A percentile compares a stretch with the other conserved stretches of the same genome.
phyloP scores from a whole-genome alignment of 2,113 vertebrate species.

The Loxodonta africana region DNA sequence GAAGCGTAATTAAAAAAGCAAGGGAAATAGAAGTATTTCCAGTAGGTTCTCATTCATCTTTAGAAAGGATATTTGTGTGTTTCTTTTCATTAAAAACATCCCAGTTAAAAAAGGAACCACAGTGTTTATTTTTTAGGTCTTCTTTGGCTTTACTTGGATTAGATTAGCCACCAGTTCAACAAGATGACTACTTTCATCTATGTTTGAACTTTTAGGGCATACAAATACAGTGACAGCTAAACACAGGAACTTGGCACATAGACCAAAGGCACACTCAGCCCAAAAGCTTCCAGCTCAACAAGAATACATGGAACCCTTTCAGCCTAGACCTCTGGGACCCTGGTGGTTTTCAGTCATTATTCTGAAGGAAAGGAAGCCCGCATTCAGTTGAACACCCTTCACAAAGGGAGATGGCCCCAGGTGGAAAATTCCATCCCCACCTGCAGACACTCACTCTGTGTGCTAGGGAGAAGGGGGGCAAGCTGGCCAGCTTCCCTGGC shows the following conservation, averaged over 20 bases:
- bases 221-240: constrained; percentile 26
- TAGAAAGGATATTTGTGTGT: background rate
- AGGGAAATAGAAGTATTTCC: background rate
- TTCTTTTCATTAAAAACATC: constrained; percentile 36
- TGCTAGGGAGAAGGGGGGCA: constrained; percentile 67
- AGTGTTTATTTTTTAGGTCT: constrained; percentile 1
- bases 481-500: constrained; percentile 62
- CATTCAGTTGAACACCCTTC: constrained; percentile 31
- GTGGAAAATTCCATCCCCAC: constrained; percentile 8
- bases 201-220: constrained; percentile 23
- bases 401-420: background rate
- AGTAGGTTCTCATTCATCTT: background rate
- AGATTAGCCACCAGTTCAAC: background rate
- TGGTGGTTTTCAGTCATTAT: background rate
- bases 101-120: constrained; percentile 8
- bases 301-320: background rate
- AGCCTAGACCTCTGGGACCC: background rate
- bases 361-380: constrained; percentile 56
- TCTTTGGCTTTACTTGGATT: constrained; percentile 41
- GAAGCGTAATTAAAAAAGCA: constrained; percentile 33
- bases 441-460: constrained; percentile 67
- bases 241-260: background rate
- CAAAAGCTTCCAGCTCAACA: background rate
- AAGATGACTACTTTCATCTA: background rate
- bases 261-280: background rate